Evolutionary conservation across 2,888 invertebrate species (phyloP), one percentile per base, ranked within the genome.

Genomic region (Villa cingulata): DNA sequence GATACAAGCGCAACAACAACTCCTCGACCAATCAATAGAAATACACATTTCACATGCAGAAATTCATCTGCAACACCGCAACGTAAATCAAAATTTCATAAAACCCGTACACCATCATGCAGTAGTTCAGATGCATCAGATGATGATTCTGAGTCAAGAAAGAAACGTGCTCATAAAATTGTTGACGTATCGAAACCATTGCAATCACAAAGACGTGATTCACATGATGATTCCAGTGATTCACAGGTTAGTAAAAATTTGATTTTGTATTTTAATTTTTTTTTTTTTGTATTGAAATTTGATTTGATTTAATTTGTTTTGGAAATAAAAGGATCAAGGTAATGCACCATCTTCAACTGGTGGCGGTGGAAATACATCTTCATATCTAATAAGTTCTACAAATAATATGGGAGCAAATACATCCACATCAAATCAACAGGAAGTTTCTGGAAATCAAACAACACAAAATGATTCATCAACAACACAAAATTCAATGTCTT

Each of bases 71-170:
- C 47, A 49, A 54, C 60, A 45, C 54, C 59, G 27, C 79, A 80
- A 58, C 72, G 80, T 34, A 74, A 80, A 43, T 75, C 77, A 52
- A 83, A 83, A 65, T 76, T 82, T 57, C 80, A 81, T 56, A 83
- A 84, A 62, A 76, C 77, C 14, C 72, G 83, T 37, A 83, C 83
- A n/a, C 86, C 89, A 7, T 91, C 91, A 45, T 92, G 92, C 63
- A 91, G 91, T 57, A 92, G 91, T 45, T 92, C 92, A 0, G 94
- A 95, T 66, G 86, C 94, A 7, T 91, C 91, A 50, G 92, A 92
- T 65, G 81, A 81, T 57, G 87, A 87, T 62, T 85, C 85, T 45
- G 88, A 88, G 62, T 77, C 78, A 39, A 77, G 86, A 53, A 88
- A 88, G 64, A 86, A 88, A 62, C 75, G 87, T 46, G 81, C 83